These are phyloP conservation scores for Mormyrus proboscirostris DNA, from an alignment of 2,797 vertebrate species.

Conservation along the genomic window DNA sequence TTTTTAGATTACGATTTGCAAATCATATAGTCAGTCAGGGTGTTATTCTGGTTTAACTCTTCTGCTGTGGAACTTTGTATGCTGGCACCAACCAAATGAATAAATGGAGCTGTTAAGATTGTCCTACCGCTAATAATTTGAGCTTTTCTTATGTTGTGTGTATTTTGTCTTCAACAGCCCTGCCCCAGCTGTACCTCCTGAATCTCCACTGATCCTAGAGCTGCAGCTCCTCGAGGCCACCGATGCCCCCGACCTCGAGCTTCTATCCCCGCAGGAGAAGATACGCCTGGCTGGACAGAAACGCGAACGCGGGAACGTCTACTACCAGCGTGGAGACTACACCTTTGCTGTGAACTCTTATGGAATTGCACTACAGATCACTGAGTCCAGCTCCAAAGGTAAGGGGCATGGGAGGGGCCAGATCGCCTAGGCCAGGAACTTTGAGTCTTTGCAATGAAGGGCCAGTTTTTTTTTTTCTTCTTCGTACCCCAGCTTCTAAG, in stretches of 20 bases:
- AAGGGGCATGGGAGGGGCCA: neutral
- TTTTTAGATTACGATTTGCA: neutral
- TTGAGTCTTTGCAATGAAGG: neutral
- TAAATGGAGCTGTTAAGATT: neutral
- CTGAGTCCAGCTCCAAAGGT: conserved; percentile 87
- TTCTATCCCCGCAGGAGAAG: conserved; percentile 72
- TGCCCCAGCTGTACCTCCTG: conserved; percentile 68
- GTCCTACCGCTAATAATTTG: neutral
- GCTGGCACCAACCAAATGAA: neutral
- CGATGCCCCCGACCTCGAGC: conserved; percentile 75
- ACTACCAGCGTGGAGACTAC: conserved; percentile 84
- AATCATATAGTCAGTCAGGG: neutral
- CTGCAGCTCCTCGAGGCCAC: conserved; percentile 68
- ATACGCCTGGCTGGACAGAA: conserved; percentile 73
- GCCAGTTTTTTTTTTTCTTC: neutral
- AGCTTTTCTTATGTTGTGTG: neutral
- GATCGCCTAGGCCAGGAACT: neutral
- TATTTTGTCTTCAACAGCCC: conserved; percentile 33
- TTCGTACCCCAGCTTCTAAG: neutral
- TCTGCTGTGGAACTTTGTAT: neutral
- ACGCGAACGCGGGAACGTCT: conserved; percentile 79
- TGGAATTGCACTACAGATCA: conserved; percentile 79
- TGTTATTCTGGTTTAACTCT: neutral
- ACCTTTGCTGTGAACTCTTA: conserved; percentile 90
- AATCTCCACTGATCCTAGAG: conserved; percentile 70